phyloP scores from a whole-genome alignment of 2,797 vertebrate species.

The Rhinoraja longicauda region DNA sequence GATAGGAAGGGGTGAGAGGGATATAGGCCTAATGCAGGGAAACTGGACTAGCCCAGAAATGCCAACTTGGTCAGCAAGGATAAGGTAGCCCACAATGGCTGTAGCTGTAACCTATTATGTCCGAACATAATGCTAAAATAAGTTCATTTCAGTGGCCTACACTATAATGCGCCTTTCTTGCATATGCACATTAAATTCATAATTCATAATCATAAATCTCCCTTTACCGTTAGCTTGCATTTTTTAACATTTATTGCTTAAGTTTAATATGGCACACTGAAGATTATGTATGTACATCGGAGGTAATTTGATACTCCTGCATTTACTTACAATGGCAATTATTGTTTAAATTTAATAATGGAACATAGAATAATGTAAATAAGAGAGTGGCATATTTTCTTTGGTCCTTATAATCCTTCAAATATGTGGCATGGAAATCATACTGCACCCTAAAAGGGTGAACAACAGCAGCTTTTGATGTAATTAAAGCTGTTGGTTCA shows the following conservation, averaged over 20 bases:
- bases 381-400: not conserved
- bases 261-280: not conserved
- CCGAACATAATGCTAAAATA: no score
- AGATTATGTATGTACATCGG: not conserved
- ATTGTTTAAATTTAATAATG: not conserved
- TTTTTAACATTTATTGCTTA: not conserved
- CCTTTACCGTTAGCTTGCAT: not conserved
- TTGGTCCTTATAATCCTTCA: not conserved
- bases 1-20: no score
- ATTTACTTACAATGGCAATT: not conserved
- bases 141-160: no score
- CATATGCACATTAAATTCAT: no score
- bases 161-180: no score
- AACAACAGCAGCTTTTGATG: not conserved
- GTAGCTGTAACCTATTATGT: no score
- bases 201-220: no score
- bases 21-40: no score
- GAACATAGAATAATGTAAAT: not conserved
- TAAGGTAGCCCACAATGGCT: no score
- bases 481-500: not conserved
- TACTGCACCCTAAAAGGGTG: not conserved
- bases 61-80: no score
- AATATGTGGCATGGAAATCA: not conserved
- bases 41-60: no score
- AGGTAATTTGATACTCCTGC: not conserved